These are phyloP conservation scores for Sphenodon punctatus DNA, from an alignment of 2,797 vertebrate genomes.

Conservation along the genomic window DNA sequence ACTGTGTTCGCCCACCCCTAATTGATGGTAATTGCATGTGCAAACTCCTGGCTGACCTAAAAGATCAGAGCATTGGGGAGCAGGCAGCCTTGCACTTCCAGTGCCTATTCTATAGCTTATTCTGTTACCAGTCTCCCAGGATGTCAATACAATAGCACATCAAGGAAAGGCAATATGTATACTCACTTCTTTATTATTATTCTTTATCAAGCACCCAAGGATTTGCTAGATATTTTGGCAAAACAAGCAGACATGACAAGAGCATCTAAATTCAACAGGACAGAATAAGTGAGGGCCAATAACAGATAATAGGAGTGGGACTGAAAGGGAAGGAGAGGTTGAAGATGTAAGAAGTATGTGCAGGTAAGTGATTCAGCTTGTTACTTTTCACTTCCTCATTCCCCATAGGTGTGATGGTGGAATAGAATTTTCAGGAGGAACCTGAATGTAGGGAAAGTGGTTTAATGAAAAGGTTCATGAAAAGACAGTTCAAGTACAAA, in stretches of 20 bases:
- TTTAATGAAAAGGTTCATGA: not conserved
- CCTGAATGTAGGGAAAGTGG: not conserved
- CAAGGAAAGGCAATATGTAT: not conserved
- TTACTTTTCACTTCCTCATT: not conserved
- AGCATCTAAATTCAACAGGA: not conserved
- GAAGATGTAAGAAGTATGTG: not conserved
- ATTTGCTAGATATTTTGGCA: not conserved
- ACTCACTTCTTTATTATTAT: too few relatives aligned
- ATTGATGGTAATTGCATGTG: too few relatives aligned
- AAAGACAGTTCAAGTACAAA: not conserved
- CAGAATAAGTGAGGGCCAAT: not conserved
- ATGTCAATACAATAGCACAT: not conserved
- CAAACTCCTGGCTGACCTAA: too few relatives aligned
- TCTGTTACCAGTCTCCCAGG: not conserved
- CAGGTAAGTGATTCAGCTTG: not conserved
- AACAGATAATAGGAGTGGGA: not conserved
- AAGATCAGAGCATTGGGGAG: too few relatives aligned
- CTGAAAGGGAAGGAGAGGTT: not conserved
- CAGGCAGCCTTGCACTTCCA: not conserved
- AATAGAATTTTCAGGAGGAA: not conserved
- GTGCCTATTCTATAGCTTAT: accelerated
- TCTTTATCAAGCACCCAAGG: not conserved
- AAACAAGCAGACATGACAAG: accelerated
- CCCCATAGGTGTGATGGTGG: accelerated
- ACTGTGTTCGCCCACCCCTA: too few relatives aligned